A percentile compares a stretch with the other conserved stretches of the same genome.
Evolutionary conservation across 2,113 vertebrate genomes (phyloP).

Genomic region (Myrmecophaga tridactyla): DNA sequence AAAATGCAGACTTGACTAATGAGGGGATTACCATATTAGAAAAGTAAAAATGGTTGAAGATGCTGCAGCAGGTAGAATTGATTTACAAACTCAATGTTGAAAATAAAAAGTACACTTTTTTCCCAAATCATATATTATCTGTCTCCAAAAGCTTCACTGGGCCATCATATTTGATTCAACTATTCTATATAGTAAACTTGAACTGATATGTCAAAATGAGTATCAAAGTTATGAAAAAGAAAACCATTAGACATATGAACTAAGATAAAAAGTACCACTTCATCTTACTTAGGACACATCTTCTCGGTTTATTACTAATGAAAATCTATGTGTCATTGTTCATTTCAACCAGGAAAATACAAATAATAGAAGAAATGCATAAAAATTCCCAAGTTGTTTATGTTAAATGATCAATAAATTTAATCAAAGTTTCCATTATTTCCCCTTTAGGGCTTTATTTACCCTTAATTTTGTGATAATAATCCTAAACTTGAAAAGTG

Average conservation of each 20-base stretch:
- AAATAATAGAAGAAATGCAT: conserved; percentile 56
- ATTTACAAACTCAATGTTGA: neutral
- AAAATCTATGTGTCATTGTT: neutral
- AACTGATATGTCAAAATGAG: neutral
- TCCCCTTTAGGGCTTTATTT: conserved; percentile 1
- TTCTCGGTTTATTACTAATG: neutral
- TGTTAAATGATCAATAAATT: conserved; percentile 54
- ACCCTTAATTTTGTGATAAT: neutral
- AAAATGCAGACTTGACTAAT: neutral
- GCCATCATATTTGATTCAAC: neutral
- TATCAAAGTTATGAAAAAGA: neutral
- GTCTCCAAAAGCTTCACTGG: neutral
- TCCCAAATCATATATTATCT: neutral
- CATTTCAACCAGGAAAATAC: conserved; percentile 3
- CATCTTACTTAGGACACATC: neutral
- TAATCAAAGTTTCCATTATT: conserved; percentile 6
- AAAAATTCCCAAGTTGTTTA: conserved; percentile 37
- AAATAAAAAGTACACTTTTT: neutral
- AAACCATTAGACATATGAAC: neutral
- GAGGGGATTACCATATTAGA: neutral
- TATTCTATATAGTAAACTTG: neutral
- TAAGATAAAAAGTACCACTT: neutral
- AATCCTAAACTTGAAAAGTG: neutral
- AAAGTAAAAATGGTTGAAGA: neutral
- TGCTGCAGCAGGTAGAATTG: neutral